A percentile compares a stretch with the other conserved stretches of the same genome.
Evolutionary conservation across 2,113 vertebrate species (phyloP).

Genomic region (Orthonyx spaldingii): DNA sequence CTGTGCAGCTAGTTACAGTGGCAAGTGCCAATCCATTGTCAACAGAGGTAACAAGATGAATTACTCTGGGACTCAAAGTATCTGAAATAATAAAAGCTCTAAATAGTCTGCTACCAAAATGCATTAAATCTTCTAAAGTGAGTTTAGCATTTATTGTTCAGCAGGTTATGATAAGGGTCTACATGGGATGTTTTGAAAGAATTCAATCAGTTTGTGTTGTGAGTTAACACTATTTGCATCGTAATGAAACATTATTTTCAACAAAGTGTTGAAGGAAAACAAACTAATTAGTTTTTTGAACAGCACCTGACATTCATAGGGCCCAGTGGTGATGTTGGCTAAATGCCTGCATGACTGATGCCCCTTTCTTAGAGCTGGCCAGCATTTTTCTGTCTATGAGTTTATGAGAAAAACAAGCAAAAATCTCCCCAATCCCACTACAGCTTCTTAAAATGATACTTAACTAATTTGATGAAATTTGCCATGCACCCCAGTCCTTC

Average conservation of each 20-base stretch:
- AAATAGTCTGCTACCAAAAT: neutral
- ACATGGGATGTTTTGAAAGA: slow-evolving; percentile 30
- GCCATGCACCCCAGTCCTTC: neutral
- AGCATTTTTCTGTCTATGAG: neutral
- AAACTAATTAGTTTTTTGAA: slow-evolving; percentile 50
- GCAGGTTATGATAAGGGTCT: slow-evolving; percentile 38
- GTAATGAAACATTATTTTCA: slow-evolving; percentile 58
- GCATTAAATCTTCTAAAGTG: slow-evolving; percentile 17
- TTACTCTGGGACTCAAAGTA: slow-evolving; percentile 22
- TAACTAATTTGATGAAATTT: neutral
- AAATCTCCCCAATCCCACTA: neutral
- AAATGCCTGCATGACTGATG: slow-evolving; percentile 35
- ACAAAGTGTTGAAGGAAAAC: slow-evolving; percentile 37
- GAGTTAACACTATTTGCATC: slow-evolving; percentile 29
- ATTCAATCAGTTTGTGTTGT: slow-evolving; percentile 32
- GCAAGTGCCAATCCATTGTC: slow-evolving; percentile 9
- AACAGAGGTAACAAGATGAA: neutral
- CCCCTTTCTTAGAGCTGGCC: neutral
- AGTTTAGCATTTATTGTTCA: slow-evolving; percentile 21
- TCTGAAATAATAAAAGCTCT: neutral
- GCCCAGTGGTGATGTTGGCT: neutral
- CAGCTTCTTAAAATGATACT: neutral
- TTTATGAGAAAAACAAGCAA: neutral
- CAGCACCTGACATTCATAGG: slow-evolving; percentile 40
- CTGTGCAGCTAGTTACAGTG: neutral